Evolutionary conservation across 2,113 vertebrate genomes (phyloP), one percentile per base, ranked within the genome.

Genomic region (Spilogale gracilis): DNA sequence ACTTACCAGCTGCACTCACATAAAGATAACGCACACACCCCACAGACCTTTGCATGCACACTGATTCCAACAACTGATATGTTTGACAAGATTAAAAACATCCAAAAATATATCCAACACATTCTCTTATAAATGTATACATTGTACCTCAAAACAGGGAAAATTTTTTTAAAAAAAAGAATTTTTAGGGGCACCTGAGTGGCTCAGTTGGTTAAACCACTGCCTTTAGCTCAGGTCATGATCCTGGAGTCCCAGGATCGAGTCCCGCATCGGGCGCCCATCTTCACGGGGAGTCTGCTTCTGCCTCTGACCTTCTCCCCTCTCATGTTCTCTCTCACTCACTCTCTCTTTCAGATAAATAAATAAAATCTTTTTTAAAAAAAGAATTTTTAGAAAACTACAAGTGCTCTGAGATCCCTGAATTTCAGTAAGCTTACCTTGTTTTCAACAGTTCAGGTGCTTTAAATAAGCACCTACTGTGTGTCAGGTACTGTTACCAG

Each of bases 71-170:
- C 13, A 78, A 85, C 11, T 3, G 32, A 16, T 50, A 81, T 92
- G n/a, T 65, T 96, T 94, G 73, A 76, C 4, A 94, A 90, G n/a
- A 92, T 79, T 92, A 67, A 43, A 91, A 79, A 43, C 17, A 74
- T 12, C n/a, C 10, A 63, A 80, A 94, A 96, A 81, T 12, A 16
- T 16, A 67, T 54, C 43, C 30, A 74, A 95, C 17, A 86, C 30
- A 90, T 52, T 48, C 5, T 78, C 10, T 87, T 56, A 32, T 20
- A 92, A 90, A 52, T 52, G 1, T n/a, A 78, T 58, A 18, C 1
- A 63, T 25, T 73, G 12, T 48, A 84, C 13, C 54, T 86, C 32
- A 83, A 81, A 94, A 92, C 65, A 20, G 25, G 5, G 1, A 5
- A 5, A 32, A 61, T 6, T 50, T n/a, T n/a, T 27, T 1, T 21